Evolutionary conservation across 2,113 vertebrate genomes (phyloP).

Genomic region (Empidonax traillii): DNA sequence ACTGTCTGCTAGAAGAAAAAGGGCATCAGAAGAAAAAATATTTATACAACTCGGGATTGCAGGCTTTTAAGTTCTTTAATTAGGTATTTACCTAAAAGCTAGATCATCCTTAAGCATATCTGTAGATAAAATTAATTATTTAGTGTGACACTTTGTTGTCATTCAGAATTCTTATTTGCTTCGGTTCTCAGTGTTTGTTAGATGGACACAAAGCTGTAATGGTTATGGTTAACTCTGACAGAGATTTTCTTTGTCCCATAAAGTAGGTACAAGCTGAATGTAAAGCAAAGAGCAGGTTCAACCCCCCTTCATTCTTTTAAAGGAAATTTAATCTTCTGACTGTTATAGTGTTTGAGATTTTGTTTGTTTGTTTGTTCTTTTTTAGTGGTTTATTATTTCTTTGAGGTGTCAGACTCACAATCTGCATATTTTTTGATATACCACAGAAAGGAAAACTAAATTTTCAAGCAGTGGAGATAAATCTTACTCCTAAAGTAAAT

Average conservation of each 20-base stretch:
- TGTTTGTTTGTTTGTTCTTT: not conserved
- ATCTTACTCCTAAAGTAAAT: not conserved
- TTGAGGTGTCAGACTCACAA: not conserved
- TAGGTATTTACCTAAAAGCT: not conserved
- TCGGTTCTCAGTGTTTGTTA: not conserved
- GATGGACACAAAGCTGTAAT: not conserved
- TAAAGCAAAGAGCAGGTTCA: not conserved
- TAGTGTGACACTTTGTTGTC: not conserved
- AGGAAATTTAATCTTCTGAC: not conserved
- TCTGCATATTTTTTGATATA: not conserved
- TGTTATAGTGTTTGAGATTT: not conserved
- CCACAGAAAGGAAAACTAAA: not conserved
- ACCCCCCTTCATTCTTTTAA: not conserved
- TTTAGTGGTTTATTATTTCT: not conserved
- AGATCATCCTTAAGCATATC: not conserved
- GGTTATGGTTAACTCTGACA: not conserved
- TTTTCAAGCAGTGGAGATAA: not conserved
- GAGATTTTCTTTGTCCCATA: not conserved
- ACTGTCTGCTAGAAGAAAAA: constrained; percentile 4
- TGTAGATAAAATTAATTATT: not conserved
- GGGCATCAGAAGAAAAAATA: constrained; percentile 1
- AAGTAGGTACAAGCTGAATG: not conserved
- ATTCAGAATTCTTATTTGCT: not conserved
- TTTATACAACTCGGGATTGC: not conserved
- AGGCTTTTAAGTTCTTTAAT: not conserved